Base-by-base conservation (phyloP, 2,888 invertebrate genomes). In the Meta bourneti region DNA sequence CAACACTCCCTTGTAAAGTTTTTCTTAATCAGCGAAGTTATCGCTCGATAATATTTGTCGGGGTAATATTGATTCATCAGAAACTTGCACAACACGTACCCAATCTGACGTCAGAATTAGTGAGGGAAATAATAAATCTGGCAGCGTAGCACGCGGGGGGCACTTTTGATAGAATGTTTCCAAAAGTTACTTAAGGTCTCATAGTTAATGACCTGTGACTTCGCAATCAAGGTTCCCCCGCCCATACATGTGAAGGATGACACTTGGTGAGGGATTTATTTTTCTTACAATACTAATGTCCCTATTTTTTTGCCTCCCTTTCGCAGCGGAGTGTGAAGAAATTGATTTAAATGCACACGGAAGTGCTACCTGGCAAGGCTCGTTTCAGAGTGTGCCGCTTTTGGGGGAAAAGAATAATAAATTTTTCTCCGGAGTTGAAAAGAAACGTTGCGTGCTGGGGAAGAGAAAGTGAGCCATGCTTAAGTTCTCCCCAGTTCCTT, bases 151-250 rank as follows among this genome's bases (percentile, higher is more conserved):
- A 78, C 83, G 6, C 19, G 34, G 82, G 61, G 61, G 61, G 34
- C 34, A 88, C 74, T 77, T 83, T 83, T 82, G 75, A 83, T 89
- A 69, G 83, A 89, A 78, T 77, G 83, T 72, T 83, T n/a, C 75
- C 49, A 51, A 74, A 71, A 84, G 77, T 84, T 89, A 83, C 83
- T 89, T 89, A 89, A 89, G 89, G 78, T 54, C 77, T 78, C 83
- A 71, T 83, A 83, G 89, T 89, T 89, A 89, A 89, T 84, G 89
- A 89, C 83, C 89, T 83, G 89, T 89, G 89, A 83, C 89, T 71
- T 34, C 8, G 70, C 89, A 89, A 89, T 89, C 89, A 89, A 83
- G 82, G 52, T 80, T 89, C 70, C 52, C 71, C 78, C 83, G 20
- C 34, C 89, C 71, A 52, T 83, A 69, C 52, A 8, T 70, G 77